Evolutionary conservation across 2,888 invertebrate genomes (phyloP).

Genomic region (Molorchus minor): DNA sequence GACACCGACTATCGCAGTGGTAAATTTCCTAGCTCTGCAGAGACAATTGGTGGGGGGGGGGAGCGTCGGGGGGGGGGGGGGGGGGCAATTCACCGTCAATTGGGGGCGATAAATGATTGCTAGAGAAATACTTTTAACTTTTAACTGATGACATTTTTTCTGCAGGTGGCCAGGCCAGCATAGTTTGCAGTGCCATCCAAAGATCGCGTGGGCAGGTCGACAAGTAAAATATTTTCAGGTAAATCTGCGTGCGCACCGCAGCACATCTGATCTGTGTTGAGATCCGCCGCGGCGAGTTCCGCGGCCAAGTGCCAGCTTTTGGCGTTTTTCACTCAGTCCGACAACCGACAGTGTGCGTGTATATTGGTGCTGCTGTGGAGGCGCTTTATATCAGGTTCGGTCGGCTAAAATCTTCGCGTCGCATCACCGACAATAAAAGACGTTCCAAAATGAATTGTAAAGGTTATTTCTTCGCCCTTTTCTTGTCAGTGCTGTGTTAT

Average conservation of each 20-base stretch:
- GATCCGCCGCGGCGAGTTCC: constrained; percentile 26
- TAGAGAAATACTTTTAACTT: no score
- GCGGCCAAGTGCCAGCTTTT: constrained; percentile 28
- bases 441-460: constrained; percentile 17
- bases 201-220: constrained; percentile 22
- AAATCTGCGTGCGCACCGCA: constrained; percentile 25
- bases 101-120: no score
- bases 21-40: no score
- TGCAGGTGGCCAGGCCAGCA: not conserved
- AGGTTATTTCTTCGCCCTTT: constrained; percentile 1
- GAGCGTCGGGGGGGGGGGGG: no score
- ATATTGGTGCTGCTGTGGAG: constrained; percentile 2
- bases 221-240: constrained; percentile 26
- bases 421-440: constrained; percentile 7
- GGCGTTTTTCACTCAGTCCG: constrained; percentile 35
- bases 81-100: no score
- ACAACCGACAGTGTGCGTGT: constrained; percentile 22
- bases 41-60: no score
- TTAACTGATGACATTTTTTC: constrained; percentile 8
- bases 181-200: constrained; percentile 5
- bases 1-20: no score
- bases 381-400: constrained; percentile 5
- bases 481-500: constrained; percentile 42
- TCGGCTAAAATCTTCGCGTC: constrained; percentile 25
- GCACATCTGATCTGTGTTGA: constrained; percentile 36